Base-by-base conservation (phyloP, 2,797 vertebrate genomes). In the Parotocinclus haroldoi region DNA sequence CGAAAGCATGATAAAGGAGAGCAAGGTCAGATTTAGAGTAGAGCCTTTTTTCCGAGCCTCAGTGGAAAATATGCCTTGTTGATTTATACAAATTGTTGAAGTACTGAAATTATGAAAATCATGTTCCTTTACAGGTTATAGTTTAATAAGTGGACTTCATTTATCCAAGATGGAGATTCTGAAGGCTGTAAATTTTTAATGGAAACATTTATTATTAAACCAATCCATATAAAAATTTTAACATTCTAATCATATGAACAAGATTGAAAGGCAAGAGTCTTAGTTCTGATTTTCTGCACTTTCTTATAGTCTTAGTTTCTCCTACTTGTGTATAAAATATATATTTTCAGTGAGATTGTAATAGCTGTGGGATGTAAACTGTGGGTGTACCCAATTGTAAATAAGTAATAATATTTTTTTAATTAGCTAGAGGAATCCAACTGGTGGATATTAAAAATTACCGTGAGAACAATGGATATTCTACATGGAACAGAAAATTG, bases 191-290 rank as follows among this genome's bases (percentile, higher is more conserved):
- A 61, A 85, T 85, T 82, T 87, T 88, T 86, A 85, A 86, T 85
- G 70, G 57, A 63, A 46, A 10, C 78, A 88, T 90, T 83, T 80
- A 89, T 89, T 91, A 91, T 89, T 87, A 83, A 90, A 76, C 66
- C 69, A 68, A 81, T 80, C 66, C 65, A 67, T 58, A 86, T 87
- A 51, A 89, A 89, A 85, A 78, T 82, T 88, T 88, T 84, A 83
- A 88, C 90, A 82, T 27, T 27, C 27, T 27, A 27, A 27, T 27
- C 27, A 79, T 81, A 83, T 85, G 83, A 83, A 78, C 74, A 63
- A 69, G 68, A 80, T 48, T 60, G 77, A 79, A 73, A 77, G 64
- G 75, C 74, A 69, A 76, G 67, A 74, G 69, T 79, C 74, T 76
- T 70, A 2, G 67, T 76, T 68, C 42, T 10, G 37, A 58, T 74